These are phyloP conservation scores for Gymnarchus niloticus DNA, from an alignment of 2,113 vertebrate species.

Conservation along the genomic window DNA sequence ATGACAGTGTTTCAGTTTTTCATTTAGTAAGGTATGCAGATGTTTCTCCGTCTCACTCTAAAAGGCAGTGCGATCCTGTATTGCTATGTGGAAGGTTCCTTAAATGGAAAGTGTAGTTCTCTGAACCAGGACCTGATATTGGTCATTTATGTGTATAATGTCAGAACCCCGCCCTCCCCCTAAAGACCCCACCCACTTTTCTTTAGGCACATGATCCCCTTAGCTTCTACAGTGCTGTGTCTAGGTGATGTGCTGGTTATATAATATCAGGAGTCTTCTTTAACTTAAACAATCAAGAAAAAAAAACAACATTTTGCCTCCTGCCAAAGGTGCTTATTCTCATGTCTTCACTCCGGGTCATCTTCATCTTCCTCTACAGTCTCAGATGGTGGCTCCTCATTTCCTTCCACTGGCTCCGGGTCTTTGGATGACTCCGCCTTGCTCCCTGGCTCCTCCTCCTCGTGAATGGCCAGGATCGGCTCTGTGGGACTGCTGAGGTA, in stretches of 20 bases:
- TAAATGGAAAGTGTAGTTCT: constrained; percentile 54
- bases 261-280: constrained; percentile 67
- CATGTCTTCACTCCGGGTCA: constrained; percentile 42
- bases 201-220: constrained; percentile 75
- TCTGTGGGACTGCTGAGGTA: constrained; percentile 68
- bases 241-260: constrained; percentile 92
- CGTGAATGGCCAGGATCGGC: constrained; percentile 81
- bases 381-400: constrained; percentile 28
- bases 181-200: constrained; percentile 51
- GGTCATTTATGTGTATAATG: constrained; percentile 52
- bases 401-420: constrained; percentile 70
- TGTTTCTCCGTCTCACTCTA: constrained; percentile 43
- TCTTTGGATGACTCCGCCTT: constrained; percentile 49
- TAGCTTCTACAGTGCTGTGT: constrained; percentile 99
- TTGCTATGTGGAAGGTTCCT: constrained; percentile 71
- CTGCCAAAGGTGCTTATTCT: constrained; percentile 54
- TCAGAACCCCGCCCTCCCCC: constrained; percentile 20
- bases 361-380: constrained; percentile 40
- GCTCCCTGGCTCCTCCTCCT: constrained; percentile 77
- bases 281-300: constrained; percentile 49
- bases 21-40: constrained; percentile 53
- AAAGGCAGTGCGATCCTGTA: constrained; percentile 66
- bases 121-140: constrained; percentile 44
- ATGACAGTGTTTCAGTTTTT: constrained; percentile 41
- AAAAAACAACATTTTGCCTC: constrained; percentile 54